Percentiles rank a stretch among this genome's conserved stretches.
These are phyloP conservation scores for Accipiter cooperii DNA, from an alignment of 2,113 vertebrate genomes.

Conservation along the genomic window DNA sequence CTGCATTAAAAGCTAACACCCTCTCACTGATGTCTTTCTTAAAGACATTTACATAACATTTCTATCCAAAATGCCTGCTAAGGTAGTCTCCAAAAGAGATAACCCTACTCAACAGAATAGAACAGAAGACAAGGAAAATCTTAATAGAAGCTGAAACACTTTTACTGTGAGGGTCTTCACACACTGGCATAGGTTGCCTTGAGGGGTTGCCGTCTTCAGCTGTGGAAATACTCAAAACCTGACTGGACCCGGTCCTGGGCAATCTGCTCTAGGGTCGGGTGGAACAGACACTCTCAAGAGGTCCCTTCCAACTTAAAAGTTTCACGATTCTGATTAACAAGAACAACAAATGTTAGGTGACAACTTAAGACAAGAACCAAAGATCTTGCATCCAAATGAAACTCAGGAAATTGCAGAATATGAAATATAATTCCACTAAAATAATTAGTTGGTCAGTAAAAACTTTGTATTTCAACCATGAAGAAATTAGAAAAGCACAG, in stretches of 20 bases:
- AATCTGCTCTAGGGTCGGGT: not conserved
- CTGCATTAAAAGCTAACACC: not conserved
- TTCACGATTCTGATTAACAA: not conserved
- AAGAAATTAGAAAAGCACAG: not conserved
- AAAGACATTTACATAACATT: not conserved
- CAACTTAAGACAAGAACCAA: not conserved
- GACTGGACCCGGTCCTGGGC: not conserved
- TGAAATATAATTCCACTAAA: not conserved
- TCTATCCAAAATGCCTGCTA: not conserved
- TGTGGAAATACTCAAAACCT: not conserved
- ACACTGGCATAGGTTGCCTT: not conserved
- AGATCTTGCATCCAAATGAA: not conserved
- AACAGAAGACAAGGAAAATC: not conserved
- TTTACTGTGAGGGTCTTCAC: not conserved
- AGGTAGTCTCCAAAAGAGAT: not conserved
- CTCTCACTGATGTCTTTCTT: not conserved
- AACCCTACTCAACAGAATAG: not conserved
- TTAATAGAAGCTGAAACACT: not conserved
- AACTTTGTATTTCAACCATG: not conserved
- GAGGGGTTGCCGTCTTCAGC: not conserved
- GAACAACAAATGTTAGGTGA: not conserved
- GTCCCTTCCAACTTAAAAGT: not conserved
- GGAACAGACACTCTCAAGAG: not conserved
- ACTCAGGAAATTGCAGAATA: not conserved
- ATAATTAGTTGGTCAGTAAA: not conserved